Base-by-base conservation (phyloP, 2,113 vertebrate genomes). In the Mirounga angustirostris region DNA sequence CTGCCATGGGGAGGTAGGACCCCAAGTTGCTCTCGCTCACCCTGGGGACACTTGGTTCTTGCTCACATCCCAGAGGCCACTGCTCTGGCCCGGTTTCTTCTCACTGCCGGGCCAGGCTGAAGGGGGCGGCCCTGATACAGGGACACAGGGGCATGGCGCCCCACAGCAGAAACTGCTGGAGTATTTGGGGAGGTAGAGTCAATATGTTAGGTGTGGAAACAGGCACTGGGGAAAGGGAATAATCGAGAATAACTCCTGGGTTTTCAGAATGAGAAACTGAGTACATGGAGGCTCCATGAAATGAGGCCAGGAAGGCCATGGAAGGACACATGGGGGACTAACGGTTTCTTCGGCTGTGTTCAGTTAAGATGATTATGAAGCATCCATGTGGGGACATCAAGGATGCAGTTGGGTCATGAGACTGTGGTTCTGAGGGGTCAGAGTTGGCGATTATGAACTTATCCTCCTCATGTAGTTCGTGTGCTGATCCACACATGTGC, bases 1-100 rank as follows among this genome's bases (percentile, higher is more conserved):
- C 78, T 28, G 19, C 24, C 33, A 5, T 5, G 26, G n/a, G 2
- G 14, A 36, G n/a, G 18, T 26, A 30, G 0, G 1, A n/a, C n/a
- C 50, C 18, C n/a, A 30, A 4, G 7, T n/a, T 22, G 36, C 43
- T 43, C 43, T 33, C 1, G 36, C 22, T 40, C 21, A 22, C 7
- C 3, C 4, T 28, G 61, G 36, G 24, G 33, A 21, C 69, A 6
- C 15, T 46, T 50, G 7, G 4, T 54, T 87, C 46, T 63, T 2
- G 36, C 63, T 82, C 46, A 52, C 13, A 4, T 67, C 65, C 56
- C 14, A 5, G 46, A 87, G 65, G 26, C 54, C 7, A 1, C 19
- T 15, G 36, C n/a, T 58, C 11, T 28, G 11, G 24, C 10, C 30
- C 46, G 7, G 36, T 36, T 63, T 40, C 89, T 26, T 67, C 78